phyloP scores from a whole-genome alignment of 2,888 invertebrate species.

The Tanytarsus gracilentus region DNA sequence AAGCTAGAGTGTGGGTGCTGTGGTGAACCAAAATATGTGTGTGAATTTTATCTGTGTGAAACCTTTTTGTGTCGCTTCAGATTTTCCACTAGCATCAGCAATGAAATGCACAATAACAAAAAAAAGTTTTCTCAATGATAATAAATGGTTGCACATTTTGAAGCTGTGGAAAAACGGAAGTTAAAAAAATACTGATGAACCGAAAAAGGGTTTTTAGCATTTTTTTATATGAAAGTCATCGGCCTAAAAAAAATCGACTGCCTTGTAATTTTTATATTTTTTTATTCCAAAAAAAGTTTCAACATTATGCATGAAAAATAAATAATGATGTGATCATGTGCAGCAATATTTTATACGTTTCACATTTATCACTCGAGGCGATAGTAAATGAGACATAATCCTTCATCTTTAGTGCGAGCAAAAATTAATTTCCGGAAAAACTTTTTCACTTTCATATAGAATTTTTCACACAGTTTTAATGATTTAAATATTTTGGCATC shows the following conservation, averaged over 20 bases:
- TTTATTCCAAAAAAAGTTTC: too few relatives aligned
- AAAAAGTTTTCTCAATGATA: constrained; percentile 5
- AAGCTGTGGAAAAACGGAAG: constrained; percentile 13
- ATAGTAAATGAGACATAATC: constrained; percentile 18
- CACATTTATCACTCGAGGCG: constrained; percentile 5
- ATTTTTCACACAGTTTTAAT: too few relatives aligned
- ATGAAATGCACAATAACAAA: constrained; percentile 26
- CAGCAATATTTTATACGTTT: not conserved
- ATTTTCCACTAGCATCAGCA: constrained; percentile 6
- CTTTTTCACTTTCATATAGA: not conserved
- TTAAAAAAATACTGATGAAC: constrained; percentile 1
- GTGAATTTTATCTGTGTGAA: constrained; percentile 24
- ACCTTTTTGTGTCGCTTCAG: constrained; percentile 19
- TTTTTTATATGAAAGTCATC: not conserved
- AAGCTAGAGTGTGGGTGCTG: not conserved
- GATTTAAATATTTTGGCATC: too few relatives aligned
- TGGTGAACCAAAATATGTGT: constrained; percentile 16
- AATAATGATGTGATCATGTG: constrained; percentile 23
- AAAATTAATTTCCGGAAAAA: constrained; percentile 23
- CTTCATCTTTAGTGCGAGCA: constrained; percentile 4
- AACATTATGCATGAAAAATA: not conserved
- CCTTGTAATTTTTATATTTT: too few relatives aligned
- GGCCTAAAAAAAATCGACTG: too few relatives aligned
- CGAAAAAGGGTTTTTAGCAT: not conserved
- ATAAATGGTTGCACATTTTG: constrained; percentile 19